Base-by-base conservation (phyloP, 1,140 invertebrate species). In the Macrocentrus cingulum region DNA sequence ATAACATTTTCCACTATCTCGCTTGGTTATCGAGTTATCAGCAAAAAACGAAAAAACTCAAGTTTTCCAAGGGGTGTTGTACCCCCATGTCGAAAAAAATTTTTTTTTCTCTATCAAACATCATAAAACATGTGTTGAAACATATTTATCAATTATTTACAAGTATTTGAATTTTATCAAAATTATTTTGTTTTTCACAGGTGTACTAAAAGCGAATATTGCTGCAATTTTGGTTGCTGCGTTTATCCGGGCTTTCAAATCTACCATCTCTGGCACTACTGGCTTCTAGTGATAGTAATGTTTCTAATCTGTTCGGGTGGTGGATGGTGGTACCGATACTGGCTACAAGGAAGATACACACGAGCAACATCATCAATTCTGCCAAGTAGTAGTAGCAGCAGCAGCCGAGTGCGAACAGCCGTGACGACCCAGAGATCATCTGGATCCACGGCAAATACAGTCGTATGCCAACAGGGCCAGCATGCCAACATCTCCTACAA, bases 281-380 rank as follows among this genome's bases (percentile, higher is more conserved):
- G 74, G 81, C 72, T 82, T 23, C 61, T 82, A 48, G 75, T 82
- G 32, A 80, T 82, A 66, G 76, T 82, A 56, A 81, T 82, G 78
- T 81, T 82, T 66, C 66, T 82, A 58, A 71, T 82, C 2, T 82
- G 81, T 59, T 81, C 80, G 19, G 81, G 81, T 34, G 80, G 80
- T 55, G 77, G 80, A 18, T 82, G 80, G 81, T 82, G 81, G 80
- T 82, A 82, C 61, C 68, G 80, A 36, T 81, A 81, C 52, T 81
- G 79, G 78, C 56, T 81, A 9, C 78, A 81, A 63, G 77, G 74
- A 7, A 74, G 80, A 56, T 80, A 79, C 34, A 68, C 71, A 69
- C 65, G 75, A 11, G 66, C 72, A 18, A 61, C 72, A 42, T 72
- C 75, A 22, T 52, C 70, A 19, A 68, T 29, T 29, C 25, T 77